Evolutionary conservation across 2,888 invertebrate genomes (phyloP).

Genomic region (Myopa tessellatipennis): DNA sequence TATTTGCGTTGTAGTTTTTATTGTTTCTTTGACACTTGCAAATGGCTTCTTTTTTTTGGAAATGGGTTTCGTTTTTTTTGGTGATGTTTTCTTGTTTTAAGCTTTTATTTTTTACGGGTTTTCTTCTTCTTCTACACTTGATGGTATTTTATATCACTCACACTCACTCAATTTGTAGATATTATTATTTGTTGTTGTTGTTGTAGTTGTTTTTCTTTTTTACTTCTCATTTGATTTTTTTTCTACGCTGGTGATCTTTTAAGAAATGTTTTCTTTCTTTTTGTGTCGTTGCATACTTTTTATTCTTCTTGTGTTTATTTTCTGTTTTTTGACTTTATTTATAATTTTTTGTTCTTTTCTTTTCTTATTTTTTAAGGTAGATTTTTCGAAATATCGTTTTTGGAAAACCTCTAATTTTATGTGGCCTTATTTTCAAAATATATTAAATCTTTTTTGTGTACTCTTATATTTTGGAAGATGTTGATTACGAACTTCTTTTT

Average conservation of each 20-base stretch:
- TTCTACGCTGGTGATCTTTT: too few species aligned
- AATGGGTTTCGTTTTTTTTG: not conserved
- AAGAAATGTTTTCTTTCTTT: slow-evolving; percentile 18
- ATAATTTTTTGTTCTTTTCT: slow-evolving; percentile 11
- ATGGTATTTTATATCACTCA: too few species aligned
- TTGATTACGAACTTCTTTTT: too few species aligned
- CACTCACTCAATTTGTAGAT: too few species aligned
- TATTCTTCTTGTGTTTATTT: slow-evolving; percentile 2
- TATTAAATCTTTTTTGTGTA: too few species aligned
- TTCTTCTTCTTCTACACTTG: too few species aligned
- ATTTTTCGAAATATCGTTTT: too few species aligned
- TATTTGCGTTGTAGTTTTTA: not conserved
- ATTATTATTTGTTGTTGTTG: not conserved
- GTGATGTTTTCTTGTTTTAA: not conserved
- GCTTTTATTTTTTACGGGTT: not conserved
- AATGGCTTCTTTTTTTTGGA: not conserved
- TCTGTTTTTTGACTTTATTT: slow-evolving; percentile 30
- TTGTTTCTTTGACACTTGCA: not conserved
- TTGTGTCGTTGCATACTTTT: not conserved
- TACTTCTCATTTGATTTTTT: not conserved
- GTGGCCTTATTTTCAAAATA: too few species aligned
- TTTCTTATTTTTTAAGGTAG: not conserved
- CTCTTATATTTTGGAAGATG: too few species aligned
- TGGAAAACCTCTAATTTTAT: too few species aligned
- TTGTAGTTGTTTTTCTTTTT: too few species aligned